These are phyloP conservation scores for Platycercus adscitus DNA, from an alignment of 2,113 vertebrate genomes.

Conservation along the genomic window DNA sequence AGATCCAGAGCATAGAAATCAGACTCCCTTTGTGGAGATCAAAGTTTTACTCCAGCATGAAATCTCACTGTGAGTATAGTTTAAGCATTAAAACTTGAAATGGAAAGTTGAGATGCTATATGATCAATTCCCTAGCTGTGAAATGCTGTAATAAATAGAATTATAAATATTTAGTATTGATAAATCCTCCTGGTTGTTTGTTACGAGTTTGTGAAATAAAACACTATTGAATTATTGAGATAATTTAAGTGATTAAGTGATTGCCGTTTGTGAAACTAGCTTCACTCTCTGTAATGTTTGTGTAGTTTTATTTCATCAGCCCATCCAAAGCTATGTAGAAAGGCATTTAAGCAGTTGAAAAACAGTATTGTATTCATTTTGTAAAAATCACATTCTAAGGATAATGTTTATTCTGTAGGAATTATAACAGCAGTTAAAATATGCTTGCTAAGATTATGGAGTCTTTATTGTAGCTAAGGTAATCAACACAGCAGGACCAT, in stretches of 20 bases:
- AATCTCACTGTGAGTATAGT: neutral
- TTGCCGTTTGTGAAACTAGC: neutral
- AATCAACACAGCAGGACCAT: neutral
- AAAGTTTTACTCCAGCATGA: neutral
- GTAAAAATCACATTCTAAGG: neutral
- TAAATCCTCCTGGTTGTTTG: neutral
- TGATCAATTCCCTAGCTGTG: conserved; percentile 8
- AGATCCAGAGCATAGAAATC: neutral
- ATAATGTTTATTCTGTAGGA: neutral
- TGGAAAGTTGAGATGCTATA: neutral
- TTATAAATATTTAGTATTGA: neutral
- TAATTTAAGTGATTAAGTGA: neutral
- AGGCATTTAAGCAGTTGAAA: neutral
- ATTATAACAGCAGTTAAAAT: neutral
- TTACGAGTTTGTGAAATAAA: neutral
- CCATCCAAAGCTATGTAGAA: neutral
- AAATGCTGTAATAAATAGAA: conserved; percentile 49
- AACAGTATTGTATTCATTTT: neutral
- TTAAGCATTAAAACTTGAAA: neutral
- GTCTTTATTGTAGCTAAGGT: neutral
- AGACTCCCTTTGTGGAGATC: neutral
- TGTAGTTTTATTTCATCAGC: neutral
- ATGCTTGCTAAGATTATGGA: neutral
- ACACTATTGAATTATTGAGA: neutral
- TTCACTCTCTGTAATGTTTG: neutral